Percentiles rank a stretch among this genome's conserved stretches.
These are phyloP conservation scores for Tyria jacobaeae DNA, from an alignment of 2,888 invertebrate genomes.

Conservation along the genomic window DNA sequence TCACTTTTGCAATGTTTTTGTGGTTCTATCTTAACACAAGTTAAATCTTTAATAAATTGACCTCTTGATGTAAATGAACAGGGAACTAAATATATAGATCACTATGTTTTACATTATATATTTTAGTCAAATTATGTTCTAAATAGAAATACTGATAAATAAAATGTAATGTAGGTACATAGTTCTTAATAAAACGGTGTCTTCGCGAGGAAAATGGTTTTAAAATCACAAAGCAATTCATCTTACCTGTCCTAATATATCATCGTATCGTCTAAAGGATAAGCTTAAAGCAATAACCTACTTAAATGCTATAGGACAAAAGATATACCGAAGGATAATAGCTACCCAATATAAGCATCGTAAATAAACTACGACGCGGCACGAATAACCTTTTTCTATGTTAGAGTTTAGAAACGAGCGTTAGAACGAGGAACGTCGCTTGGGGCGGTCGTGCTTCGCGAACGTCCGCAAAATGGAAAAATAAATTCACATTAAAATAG, in stretches of 20 bases:
- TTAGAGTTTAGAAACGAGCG: conserved; percentile 74
- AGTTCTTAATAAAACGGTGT: conserved; percentile 5
- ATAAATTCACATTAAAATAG: conserved; percentile 79
- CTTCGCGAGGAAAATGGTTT: conserved; percentile 11
- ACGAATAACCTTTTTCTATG: conserved; percentile 68
- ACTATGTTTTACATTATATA: not conserved
- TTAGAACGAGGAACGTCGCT: conserved; percentile 77
- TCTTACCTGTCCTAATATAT: conserved; percentile 27
- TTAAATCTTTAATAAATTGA: conserved; percentile 41
- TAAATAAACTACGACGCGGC: conserved; percentile 72
- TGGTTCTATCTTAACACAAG: conserved; percentile 35
- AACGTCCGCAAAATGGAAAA: conserved; percentile 71
- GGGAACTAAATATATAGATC: conserved; percentile 40
- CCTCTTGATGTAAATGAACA: conserved; percentile 42
- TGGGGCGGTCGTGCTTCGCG: conserved; percentile 71
- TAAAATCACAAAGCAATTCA: conserved; percentile 15
- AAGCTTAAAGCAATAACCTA: conserved; percentile 39
- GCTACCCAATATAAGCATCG: conserved; percentile 67
- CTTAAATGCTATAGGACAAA: conserved; percentile 50
- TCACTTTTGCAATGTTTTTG: conserved; percentile 47
- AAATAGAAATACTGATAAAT: not conserved
- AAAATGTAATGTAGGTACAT: not conserved
- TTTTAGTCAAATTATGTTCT: not conserved
- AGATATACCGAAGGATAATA: conserved; percentile 67
- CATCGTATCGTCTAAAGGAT: conserved; percentile 35